These are phyloP conservation scores for Prunella fulvescens DNA, from an alignment of 2,113 vertebrate species.

Conservation along the genomic window DNA sequence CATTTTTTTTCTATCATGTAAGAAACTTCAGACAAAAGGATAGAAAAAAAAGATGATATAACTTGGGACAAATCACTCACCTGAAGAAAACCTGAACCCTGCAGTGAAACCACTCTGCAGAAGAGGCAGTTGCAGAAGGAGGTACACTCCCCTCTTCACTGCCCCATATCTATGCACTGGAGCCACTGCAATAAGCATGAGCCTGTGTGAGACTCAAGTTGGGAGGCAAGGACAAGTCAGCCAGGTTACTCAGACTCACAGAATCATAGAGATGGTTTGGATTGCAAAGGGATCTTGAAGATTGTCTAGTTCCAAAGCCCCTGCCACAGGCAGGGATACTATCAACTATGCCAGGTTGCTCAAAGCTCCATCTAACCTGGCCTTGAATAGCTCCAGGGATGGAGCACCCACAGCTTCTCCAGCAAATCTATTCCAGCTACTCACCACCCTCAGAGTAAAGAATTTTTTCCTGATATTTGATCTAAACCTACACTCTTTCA, in stretches of 20 bases:
- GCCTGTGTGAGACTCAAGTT: neutral
- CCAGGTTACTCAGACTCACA: neutral
- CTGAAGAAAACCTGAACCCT: neutral
- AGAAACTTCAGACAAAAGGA: neutral
- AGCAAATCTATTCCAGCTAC: neutral
- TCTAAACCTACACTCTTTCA: neutral
- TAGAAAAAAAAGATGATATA: neutral
- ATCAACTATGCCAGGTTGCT: neutral
- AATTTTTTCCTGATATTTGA: neutral
- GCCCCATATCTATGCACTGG: accelerated
- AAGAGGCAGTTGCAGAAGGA: neutral
- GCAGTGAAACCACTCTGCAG: neutral
- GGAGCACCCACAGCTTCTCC: neutral
- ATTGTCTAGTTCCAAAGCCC: neutral
- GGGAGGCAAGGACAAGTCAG: neutral
- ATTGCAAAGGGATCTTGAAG: neutral
- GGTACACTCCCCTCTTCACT: neutral
- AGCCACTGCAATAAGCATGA: neutral
- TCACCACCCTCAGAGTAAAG: neutral
- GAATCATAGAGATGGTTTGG: neutral
- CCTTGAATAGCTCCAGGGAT: neutral
- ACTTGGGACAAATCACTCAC: neutral
- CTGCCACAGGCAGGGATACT: neutral
- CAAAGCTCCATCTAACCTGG: neutral
- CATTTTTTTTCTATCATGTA: neutral